These are phyloP conservation scores for Zaprionus taronus DNA, from an alignment of 1,140 invertebrate species.

Conservation along the genomic window DNA sequence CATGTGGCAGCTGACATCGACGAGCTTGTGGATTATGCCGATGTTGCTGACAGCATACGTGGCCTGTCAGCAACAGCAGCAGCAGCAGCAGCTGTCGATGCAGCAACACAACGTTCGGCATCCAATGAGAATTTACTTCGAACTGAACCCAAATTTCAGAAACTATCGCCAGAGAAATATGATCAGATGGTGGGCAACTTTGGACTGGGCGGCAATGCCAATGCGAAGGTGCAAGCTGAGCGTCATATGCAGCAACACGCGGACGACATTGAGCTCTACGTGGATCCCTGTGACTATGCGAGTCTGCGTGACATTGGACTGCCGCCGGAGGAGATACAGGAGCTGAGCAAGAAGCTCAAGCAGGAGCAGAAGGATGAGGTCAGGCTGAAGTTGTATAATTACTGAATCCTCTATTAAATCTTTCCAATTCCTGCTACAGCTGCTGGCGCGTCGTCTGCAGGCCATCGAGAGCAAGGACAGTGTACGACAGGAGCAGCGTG, in stretches of 20 bases:
- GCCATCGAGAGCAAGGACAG: slow-evolving; percentile 87
- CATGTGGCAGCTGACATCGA: slow-evolving; percentile 55
- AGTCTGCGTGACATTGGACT: slow-evolving; percentile 85
- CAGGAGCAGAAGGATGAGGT: slow-evolving; percentile 88
- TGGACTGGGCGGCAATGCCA: slow-evolving; percentile 22
- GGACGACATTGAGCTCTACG: slow-evolving; percentile 81
- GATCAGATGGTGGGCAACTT: slow-evolving; percentile 80
- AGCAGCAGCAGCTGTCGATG: slow-evolving; percentile 46
- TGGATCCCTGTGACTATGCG: slow-evolving; percentile 81
- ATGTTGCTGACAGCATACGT: slow-evolving; percentile 83
- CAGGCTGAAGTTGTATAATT: neutral
- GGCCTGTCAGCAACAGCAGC: slow-evolving; percentile 49
- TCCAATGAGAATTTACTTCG: slow-evolving; percentile 80
- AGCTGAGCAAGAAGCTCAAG: slow-evolving; percentile 86
- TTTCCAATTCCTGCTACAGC: slow-evolving; percentile 33
- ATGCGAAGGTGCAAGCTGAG: slow-evolving; percentile 55
- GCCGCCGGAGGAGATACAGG: slow-evolving; percentile 86
- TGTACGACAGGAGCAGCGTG: slow-evolving; percentile 84
- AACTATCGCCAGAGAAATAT: slow-evolving; percentile 81
- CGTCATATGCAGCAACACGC: slow-evolving; percentile 77
- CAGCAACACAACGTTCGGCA: slow-evolving; percentile 60
- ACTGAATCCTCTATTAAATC: too few relatives aligned
- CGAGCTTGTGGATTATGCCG: slow-evolving; percentile 79
- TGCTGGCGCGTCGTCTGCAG: slow-evolving; percentile 86
- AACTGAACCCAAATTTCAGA: slow-evolving; percentile 83